Evolutionary conservation across 2,888 invertebrate genomes (phyloP).

Genomic region (Sceliomorpha sp.): DNA sequence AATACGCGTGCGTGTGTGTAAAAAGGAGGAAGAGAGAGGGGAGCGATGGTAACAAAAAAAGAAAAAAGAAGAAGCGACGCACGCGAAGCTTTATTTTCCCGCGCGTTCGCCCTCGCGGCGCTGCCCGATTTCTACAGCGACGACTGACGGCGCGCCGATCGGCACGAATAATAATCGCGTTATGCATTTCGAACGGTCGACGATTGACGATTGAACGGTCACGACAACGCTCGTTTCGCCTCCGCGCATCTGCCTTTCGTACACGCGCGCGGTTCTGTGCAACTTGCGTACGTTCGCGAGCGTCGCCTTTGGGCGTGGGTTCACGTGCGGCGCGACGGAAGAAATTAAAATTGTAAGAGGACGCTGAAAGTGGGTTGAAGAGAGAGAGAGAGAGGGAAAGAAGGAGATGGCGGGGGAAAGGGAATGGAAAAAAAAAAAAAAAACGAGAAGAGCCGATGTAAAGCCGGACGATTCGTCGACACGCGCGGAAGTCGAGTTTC

Average conservation of each 20-base stretch:
- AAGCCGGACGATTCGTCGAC: constrained; percentile 35
- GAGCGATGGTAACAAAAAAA: too few relatives aligned
- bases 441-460: constrained; percentile 18
- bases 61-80: too few relatives aligned
- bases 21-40: too few relatives aligned
- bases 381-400: background rate
- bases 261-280: too few relatives aligned
- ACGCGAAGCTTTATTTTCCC: too few relatives aligned
- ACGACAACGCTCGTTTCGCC: constrained; percentile 17
- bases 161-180: constrained; percentile 16
- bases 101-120: too few relatives aligned
- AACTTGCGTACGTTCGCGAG: too few relatives aligned
- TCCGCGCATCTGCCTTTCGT: constrained; percentile 3
- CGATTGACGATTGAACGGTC: constrained; percentile 23
- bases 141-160: constrained; percentile 1
- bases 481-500: constrained; percentile 49
- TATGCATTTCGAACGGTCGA: constrained; percentile 25
- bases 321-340: constrained; percentile 4
- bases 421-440: constrained; percentile 20
- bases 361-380: background rate
- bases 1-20: too few relatives aligned
- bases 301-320: too few relatives aligned
- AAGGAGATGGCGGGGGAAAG: constrained; percentile 4
- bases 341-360: constrained; percentile 50
- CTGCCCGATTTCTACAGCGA: too few relatives aligned